Evolutionary conservation across 2,797 vertebrate genomes (phyloP), one percentile per base, ranked within the genome.

Genomic region (Adelosebastes latens): DNA sequence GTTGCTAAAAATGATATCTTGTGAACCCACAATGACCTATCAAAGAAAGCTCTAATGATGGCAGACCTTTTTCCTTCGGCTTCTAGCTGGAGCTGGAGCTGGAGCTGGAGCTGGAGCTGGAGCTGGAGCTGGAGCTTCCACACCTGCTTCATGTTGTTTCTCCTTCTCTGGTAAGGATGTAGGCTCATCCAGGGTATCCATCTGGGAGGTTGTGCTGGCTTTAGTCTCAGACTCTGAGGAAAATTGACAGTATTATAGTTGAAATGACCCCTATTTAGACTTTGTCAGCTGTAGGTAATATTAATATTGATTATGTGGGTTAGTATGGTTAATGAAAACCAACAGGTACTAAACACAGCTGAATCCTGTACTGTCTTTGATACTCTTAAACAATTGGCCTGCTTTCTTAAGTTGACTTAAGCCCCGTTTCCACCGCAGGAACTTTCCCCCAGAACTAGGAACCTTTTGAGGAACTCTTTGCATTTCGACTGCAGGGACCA

Each of bases 51-150:
- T 22, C 2, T 8, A 18, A 62, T 1, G 1, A 5, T 5, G 2
- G 4, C 86, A 31, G 58, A 96, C 95, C 94, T 95, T 94, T 86
- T 80, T 92, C 68, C 87, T 94, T 55, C 31, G 80, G 27, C 73
- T 72, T 60, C 29, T 81, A 8, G 58, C 55, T 10, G 80, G 32
- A 72, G 49, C 56, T 73, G 60, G 39, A 42, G 29, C 5, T 29
- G 29, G 5, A 6, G 39, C 36, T 39, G 36, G 36, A 39, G 36
- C 11, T 39, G 32, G 34, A 34, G 32, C 34, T 34, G 34, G 9
- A 6, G 29, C 29, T 31, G 27, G 27, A 29, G 32, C 32, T 71
- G 61, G 32, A 75, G 52, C 62, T 73, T 73, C 31, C 53, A 39
- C 59, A 24, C 4, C 46, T 8, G 72, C 39, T 25, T 86, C 62